Evolutionary conservation across 2,113 vertebrate genomes (phyloP).

Genomic region (Campylomormyrus tamandua): DNA sequence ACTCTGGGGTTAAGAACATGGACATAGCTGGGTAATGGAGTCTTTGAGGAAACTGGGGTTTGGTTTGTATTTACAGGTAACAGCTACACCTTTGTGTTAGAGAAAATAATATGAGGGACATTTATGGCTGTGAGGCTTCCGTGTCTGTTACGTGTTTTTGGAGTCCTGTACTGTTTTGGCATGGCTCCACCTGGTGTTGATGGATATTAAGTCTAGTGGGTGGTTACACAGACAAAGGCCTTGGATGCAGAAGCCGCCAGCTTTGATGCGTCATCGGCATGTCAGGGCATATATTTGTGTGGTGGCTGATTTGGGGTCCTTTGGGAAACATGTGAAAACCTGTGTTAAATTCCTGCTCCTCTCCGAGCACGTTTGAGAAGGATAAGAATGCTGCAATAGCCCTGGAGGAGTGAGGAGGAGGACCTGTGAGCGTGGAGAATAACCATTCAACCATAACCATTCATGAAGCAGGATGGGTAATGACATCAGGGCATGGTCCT

Average conservation of each 20-base stretch:
- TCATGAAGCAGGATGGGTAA: not conserved
- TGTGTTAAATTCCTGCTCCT: slow-evolving; percentile 57
- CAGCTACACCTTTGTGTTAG: not conserved
- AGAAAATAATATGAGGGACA: not conserved
- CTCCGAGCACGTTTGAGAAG: not conserved
- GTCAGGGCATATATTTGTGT: not conserved
- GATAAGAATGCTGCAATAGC: not conserved
- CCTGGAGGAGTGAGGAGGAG: not conserved
- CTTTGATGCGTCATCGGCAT: not conserved
- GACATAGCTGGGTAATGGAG: not conserved
- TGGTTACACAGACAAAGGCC: not conserved
- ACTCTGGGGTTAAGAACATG: not conserved
- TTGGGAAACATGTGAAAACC: slow-evolving; percentile 57
- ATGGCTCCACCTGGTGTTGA: not conserved
- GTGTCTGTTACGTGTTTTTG: not conserved
- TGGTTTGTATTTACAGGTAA: not conserved
- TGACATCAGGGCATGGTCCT: not conserved
- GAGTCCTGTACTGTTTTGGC: not conserved
- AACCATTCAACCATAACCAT: not conserved
- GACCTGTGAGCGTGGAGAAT: not conserved
- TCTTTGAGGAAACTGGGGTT: not conserved
- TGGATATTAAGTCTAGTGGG: not conserved
- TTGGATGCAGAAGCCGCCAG: not conserved
- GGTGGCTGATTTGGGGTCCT: slow-evolving; percentile 26
- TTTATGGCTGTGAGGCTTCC: not conserved